Base-by-base conservation (phyloP, 1,140 invertebrate species). In the Cydia splendana region DNA sequence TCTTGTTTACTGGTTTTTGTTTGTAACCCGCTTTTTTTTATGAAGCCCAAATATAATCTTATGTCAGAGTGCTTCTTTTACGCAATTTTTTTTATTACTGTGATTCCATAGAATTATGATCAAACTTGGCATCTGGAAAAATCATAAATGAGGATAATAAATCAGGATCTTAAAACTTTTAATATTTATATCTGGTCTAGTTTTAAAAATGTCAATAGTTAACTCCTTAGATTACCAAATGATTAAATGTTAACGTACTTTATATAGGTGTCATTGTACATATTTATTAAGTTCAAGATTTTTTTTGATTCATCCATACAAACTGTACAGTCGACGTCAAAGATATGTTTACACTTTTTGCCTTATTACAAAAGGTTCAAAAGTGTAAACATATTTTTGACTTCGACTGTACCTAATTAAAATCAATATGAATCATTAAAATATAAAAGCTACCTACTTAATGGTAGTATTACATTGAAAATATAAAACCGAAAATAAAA, bases 1-100 rank as follows among this genome's bases (percentile, higher is more conserved):
- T 77, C 81, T 28, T 76, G 45, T 87, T 90, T 90, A 87, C 88
- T 84, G 83, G 74, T 75, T 78, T 78, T 82, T 78, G 77, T 77
- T 62, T 87, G 88, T 88, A 62, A 53, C 87, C 83, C 81, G 69
- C 74, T 76, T 81, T 38, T 7, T 73, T 57, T 51, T 76, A 57
- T 51, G 65, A 4, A 53, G 7, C 67, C 67, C 0, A 45, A 71
- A 71, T 34, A 62, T 13, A 10, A 71, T 45, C n/a, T 45, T 38
- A 45, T 71, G 34, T 38, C 13, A 42, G 7, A 38, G 12, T n/a
- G 5, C 2, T 71, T 42, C 13, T 71, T 71, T 38, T 45, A 13
- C 15, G 67, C 34, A 71, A 71, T 18, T 42, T 71, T 71, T 18
- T 42, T 71, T 71, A 71, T 71, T 71, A 34, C 65, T 34, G 24